A percentile compares a stretch with the other conserved stretches of the same genome.
These are phyloP conservation scores for Hyperoodon ampullatus DNA, from an alignment of 2,113 vertebrate species.

Conservation along the genomic window DNA sequence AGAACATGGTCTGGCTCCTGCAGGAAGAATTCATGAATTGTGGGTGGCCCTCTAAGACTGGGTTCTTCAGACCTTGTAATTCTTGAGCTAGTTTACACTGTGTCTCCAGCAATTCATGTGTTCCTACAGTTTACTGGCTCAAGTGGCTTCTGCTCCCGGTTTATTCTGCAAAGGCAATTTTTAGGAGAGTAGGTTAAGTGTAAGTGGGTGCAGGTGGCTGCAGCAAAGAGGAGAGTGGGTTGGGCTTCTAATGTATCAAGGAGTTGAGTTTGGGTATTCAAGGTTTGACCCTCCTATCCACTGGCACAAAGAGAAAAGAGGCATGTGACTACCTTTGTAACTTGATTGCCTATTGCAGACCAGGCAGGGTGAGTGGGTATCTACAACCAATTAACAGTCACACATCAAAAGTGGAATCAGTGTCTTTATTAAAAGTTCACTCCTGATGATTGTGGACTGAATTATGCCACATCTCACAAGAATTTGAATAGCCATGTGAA, in stretches of 20 bases:
- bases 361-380: not conserved
- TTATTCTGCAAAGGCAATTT: not conserved
- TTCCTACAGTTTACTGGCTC: not conserved
- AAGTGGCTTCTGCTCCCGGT: not conserved
- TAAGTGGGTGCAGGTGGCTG: no score
- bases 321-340: not conserved
- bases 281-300: not conserved
- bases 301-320: not conserved
- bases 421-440: not conserved
- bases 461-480: not conserved
- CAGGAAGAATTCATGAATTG: not conserved
- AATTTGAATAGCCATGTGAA: not conserved
- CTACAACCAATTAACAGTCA: not conserved
- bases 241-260: not conserved
- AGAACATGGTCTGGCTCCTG: not conserved
- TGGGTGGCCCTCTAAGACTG: not conserved
- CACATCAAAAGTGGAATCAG: not conserved
- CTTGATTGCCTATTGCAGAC: not conserved
- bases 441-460: not conserved
- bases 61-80: not conserved
- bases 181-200: not conserved
- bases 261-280: not conserved
- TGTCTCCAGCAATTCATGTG: not conserved
- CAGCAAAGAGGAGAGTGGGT: not conserved
- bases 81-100: not conserved